phyloP scores from a whole-genome alignment of 2,113 vertebrate species.

The Laterallus jamaicensis region DNA sequence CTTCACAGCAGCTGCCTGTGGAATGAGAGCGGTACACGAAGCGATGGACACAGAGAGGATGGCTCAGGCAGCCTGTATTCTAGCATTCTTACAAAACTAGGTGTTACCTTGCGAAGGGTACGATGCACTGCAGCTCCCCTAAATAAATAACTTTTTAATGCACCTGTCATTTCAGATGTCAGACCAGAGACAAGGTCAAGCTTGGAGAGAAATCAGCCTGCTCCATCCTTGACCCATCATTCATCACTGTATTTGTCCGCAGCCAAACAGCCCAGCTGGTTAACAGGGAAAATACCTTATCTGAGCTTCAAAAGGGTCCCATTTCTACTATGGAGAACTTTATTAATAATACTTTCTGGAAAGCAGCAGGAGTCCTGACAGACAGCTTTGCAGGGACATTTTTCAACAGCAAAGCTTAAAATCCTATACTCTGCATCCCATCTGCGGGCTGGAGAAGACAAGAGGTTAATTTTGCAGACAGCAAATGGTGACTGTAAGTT shows the following conservation, averaged over 20 bases:
- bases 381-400: slow-evolving; percentile 24
- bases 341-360: slow-evolving; percentile 29
- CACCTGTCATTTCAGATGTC: slow-evolving; percentile 68
- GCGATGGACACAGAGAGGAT: neutral
- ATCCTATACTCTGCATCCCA: neutral
- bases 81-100: neutral
- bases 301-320: slow-evolving; percentile 19
- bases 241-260: slow-evolving; percentile 67
- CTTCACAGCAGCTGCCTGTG: neutral
- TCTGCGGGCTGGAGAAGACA: neutral
- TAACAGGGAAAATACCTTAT: slow-evolving; percentile 40
- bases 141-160: slow-evolving; percentile 67
- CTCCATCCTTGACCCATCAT: slow-evolving; percentile 68
- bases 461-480: slow-evolving; percentile 37
- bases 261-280: slow-evolving; percentile 40
- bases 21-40: neutral
- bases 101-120: neutral
- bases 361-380: slow-evolving; percentile 7
- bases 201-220: slow-evolving; percentile 67
- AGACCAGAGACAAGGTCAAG: slow-evolving; percentile 64
- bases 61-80: neutral
- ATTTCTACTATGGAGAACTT: slow-evolving; percentile 39
- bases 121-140: neutral
- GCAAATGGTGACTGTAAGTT: neutral
- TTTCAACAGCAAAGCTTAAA: slow-evolving; percentile 11